These are phyloP conservation scores for Ceriagrion tenellum DNA, from an alignment of 2,888 invertebrate genomes.

Conservation along the genomic window DNA sequence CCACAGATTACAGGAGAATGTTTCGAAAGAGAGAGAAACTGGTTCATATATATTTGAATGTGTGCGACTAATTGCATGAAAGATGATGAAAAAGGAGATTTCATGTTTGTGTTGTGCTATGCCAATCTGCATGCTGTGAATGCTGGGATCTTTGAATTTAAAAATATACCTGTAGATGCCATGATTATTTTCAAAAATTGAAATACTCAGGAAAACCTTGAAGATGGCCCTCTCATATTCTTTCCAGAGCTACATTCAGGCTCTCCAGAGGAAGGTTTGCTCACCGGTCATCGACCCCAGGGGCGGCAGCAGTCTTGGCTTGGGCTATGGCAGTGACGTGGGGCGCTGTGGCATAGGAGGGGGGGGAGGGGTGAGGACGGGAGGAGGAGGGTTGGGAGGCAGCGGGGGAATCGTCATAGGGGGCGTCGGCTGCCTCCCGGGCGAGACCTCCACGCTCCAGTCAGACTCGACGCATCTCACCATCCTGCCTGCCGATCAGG, in stretches of 20 bases:
- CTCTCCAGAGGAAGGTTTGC: constrained; percentile 86
- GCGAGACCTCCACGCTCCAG: constrained; percentile 85
- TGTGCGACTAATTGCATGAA: not conserved
- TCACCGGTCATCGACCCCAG: constrained; percentile 76
- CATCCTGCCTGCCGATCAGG: constrained; percentile 85
- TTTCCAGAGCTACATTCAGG: constrained; percentile 88
- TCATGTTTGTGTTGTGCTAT: not conserved
- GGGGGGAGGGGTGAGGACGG: not conserved
- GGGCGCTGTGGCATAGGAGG: constrained; percentile 1
- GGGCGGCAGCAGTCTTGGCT: not conserved
- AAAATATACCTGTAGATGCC: not conserved
- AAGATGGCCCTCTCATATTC: not conserved
- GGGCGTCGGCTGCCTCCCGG: constrained; percentile 79
- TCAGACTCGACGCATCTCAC: constrained; percentile 89
- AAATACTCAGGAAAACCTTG: not conserved
- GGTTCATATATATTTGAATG: not conserved
- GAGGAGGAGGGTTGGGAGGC: not conserved
- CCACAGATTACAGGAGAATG: too few species aligned
- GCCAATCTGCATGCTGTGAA: not conserved
- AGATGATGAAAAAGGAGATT: not conserved
- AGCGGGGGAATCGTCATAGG: constrained; percentile 75
- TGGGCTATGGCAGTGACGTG: constrained; percentile 18
- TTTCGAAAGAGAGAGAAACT: too few species aligned
- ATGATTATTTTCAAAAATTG: not conserved
- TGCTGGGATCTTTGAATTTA: not conserved